Evolutionary conservation across 2,888 invertebrate species (phyloP).

Genomic region (Automeris io): DNA sequence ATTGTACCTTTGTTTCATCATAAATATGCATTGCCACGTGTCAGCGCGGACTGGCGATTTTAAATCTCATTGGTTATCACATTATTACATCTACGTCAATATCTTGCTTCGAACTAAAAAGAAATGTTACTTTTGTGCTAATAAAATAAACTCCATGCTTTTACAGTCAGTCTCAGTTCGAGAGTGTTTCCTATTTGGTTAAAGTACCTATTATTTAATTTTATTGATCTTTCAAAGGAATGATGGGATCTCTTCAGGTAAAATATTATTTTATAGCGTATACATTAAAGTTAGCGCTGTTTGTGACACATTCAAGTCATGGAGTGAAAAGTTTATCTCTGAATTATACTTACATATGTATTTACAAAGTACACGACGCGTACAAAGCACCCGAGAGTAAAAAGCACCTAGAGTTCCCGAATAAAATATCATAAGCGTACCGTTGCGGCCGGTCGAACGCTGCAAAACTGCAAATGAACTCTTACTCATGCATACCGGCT

Average conservation of each 20-base stretch:
- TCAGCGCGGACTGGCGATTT: conserved; percentile 46
- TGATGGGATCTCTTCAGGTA: conserved; percentile 3
- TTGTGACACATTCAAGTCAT: conserved; percentile 60
- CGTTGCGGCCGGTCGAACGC: conserved; percentile 49
- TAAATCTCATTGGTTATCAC: conserved; percentile 75
- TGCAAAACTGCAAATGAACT: conserved; percentile 40
- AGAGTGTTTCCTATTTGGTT: conserved; percentile 6
- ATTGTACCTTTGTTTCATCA: conserved; percentile 68
- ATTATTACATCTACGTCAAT: conserved; percentile 70
- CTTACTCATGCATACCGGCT: conserved; percentile 34
- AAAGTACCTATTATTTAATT: background rate
- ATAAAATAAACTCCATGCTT: conserved; percentile 32
- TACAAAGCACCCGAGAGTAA: conserved; percentile 75
- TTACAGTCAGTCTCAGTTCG: conserved; percentile 16
- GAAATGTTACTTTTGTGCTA: conserved; percentile 69
- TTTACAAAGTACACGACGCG: conserved; percentile 65
- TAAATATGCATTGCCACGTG: conserved; percentile 53
- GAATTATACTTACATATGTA: conserved; percentile 68
- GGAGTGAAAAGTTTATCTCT: conserved; percentile 53
- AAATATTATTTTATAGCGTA: conserved; percentile 14
- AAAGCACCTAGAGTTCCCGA: conserved; percentile 75
- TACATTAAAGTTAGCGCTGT: conserved; percentile 14
- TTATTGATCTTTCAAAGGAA: conserved; percentile 4
- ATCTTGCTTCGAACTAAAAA: conserved; percentile 64
- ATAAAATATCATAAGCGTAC: conserved; percentile 69